A percentile compares a stretch with the other conserved stretches of the same genome.
phyloP scores from a whole-genome alignment of 2,888 invertebrate species.

The Euphydryas editha region DNA sequence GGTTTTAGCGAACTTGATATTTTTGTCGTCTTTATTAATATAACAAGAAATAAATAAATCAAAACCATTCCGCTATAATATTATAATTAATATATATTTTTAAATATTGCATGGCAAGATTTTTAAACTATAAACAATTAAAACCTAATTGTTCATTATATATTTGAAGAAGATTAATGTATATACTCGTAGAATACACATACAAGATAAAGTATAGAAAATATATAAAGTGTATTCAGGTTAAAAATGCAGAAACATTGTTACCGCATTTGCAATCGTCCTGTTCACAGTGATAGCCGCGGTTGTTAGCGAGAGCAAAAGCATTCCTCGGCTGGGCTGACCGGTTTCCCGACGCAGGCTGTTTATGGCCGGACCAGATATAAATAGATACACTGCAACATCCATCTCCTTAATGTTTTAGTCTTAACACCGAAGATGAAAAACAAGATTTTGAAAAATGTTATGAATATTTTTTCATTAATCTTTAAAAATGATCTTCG shows the following conservation, averaged over 20 bases:
- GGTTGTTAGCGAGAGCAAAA: conserved; percentile 71
- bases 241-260: conserved; percentile 59
- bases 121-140: no score
- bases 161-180: no score
- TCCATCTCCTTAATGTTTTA: conserved; percentile 71
- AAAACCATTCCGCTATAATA: no score
- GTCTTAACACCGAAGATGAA: conserved; percentile 54
- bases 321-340: conserved; percentile 74
- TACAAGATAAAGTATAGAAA: background rate
- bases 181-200: background rate
- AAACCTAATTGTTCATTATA: no score
- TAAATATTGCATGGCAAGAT: background rate
- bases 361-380: conserved; percentile 80
- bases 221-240: background rate
- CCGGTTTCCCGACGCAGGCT: conserved; percentile 72
- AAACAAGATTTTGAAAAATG: conserved; percentile 23
- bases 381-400: conserved; percentile 78
- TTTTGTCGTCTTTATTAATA: no score
- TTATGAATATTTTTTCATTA: background rate
- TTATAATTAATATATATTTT: no score
- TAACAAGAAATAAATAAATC: no score
- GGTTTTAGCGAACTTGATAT: background rate
- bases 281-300: conserved; percentile 55
- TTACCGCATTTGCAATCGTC: conserved; percentile 67
- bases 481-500: background rate